These are phyloP conservation scores for rat (Rattus norvegicus) DNA, from an alignment of 2,113 vertebrate genomes.

Conservation along the genomic window GRCr8 NC_086020.1:35922501-35923000, in stretches of 20 bases:
- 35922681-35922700: not conserved
- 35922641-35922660: not conserved
- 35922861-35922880: not conserved
- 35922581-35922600: rapidly evolving
- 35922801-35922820: not conserved
- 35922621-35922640: not conserved
- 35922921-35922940: not conserved
- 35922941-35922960: not conserved
- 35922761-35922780: not conserved
- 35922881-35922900: not conserved
- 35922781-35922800: not conserved
- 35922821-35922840: not conserved
- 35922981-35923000: not conserved
- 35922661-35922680: not conserved
- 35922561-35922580: not conserved
- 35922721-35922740: not conserved
- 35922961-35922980: not conserved
- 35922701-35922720: not conserved
- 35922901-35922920: not conserved
- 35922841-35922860: not conserved
- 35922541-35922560: not conserved
- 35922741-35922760: not conserved
- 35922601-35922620: not conserved
- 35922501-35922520: not conserved
- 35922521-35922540: not conserved